Conservation (phyloP, 2,113 vertebrate genomes). For the Mustela nigripes region DNA sequence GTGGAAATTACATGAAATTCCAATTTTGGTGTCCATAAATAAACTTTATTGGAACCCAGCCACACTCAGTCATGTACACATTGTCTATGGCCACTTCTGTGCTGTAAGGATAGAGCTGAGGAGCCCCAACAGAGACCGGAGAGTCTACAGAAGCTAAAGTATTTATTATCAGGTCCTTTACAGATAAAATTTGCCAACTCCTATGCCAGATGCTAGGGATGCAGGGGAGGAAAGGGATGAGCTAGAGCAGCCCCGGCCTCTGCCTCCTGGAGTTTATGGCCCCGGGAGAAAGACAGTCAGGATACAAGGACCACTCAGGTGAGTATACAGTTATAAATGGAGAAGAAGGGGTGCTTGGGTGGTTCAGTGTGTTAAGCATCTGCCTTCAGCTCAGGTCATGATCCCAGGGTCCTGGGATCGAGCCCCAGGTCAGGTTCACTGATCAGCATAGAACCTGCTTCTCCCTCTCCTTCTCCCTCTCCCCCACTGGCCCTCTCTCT, state of each 20-base stretch:
- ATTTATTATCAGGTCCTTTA: neutral
- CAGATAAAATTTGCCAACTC: neutral
- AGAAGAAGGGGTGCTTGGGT: neutral
- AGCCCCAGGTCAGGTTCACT: neutral
- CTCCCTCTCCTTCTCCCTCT: too few relatives aligned
- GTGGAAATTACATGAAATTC: slow-evolving; percentile 52
- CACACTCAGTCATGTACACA: neutral
- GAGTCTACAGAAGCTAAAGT: neutral
- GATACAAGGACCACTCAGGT: neutral
- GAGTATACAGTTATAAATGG: neutral
- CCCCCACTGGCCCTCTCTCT: too few relatives aligned
- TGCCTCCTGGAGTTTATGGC: neutral
- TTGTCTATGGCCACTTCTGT: neutral
- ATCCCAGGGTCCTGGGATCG: neutral
- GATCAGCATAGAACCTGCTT: neutral
- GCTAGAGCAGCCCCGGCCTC: neutral
- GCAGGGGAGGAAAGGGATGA: neutral
- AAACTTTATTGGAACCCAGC: neutral
- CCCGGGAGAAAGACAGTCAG: neutral
- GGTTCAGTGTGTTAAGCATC: neutral
- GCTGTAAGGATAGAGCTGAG: neutral
- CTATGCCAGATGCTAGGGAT: neutral
- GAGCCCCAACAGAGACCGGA: neutral
- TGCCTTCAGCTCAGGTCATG: neutral
- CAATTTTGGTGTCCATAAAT: slow-evolving; percentile 33